Evolutionary conservation across 1,140 invertebrate species (phyloP).

Genomic region (Copidosoma floridanum): DNA sequence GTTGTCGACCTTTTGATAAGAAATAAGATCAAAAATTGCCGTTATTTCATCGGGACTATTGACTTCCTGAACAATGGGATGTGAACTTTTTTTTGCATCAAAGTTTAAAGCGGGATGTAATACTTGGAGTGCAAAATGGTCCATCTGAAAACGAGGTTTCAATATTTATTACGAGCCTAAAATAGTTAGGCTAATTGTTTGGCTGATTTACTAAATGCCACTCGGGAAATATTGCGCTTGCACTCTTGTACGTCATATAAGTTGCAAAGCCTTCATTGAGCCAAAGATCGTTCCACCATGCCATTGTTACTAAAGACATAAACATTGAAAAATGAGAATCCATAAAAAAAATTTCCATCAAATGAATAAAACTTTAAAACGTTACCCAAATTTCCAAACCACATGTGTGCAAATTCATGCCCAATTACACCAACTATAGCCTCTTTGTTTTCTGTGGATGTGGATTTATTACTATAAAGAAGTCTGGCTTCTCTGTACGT

Average conservation of each 20-base stretch:
- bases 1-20: slow-evolving; percentile 91
- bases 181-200: neutral
- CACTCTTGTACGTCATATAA: slow-evolving; percentile 80
- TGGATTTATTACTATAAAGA: slow-evolving; percentile 67
- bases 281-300: slow-evolving; percentile 94
- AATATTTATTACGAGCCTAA: neutral
- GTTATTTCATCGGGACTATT: slow-evolving; percentile 86
- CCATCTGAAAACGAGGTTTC: slow-evolving; percentile 52
- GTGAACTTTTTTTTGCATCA: slow-evolving; percentile 81
- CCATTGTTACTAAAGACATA: slow-evolving; percentile 73
- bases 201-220: slow-evolving; percentile 75
- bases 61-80: slow-evolving; percentile 83
- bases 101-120: slow-evolving; percentile 71
- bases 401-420: slow-evolving; percentile 92
- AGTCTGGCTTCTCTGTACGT: slow-evolving; percentile 82
- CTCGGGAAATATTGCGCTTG: slow-evolving; percentile 68
- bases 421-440: slow-evolving; percentile 77
- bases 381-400: slow-evolving; percentile 83
- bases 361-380: slow-evolving; percentile 19
- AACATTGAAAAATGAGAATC: neutral
- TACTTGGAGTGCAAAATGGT: slow-evolving; percentile 72
- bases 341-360: slow-evolving; percentile 1
- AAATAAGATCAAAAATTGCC: slow-evolving; percentile 88
- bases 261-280: slow-evolving; percentile 90
- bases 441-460: slow-evolving; percentile 74